A percentile compares a stretch with the other conserved stretches of the same genome.
These are phyloP conservation scores for Drosophila melanocephala DNA, from an alignment of 2,888 invertebrate genomes.

Conservation along the genomic window DNA sequence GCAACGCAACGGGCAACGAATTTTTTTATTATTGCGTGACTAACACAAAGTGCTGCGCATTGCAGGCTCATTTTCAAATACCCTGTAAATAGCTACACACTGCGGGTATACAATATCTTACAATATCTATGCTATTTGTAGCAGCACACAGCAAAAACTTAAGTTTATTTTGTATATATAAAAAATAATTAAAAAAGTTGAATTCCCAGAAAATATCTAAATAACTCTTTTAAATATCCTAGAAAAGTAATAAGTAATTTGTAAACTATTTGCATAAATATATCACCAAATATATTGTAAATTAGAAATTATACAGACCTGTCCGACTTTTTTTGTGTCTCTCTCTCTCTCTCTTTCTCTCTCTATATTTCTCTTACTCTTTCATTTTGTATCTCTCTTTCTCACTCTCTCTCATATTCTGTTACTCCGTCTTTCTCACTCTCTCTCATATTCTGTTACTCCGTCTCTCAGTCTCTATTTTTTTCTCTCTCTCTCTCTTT, in stretches of 20 bases:
- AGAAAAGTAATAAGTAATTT: too few relatives aligned
- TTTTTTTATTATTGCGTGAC: slow-evolving; percentile 68
- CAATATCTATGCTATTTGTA: not conserved
- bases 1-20: slow-evolving; percentile 29
- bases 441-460: not conserved
- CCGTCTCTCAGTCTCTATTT: not conserved
- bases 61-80: slow-evolving; percentile 49
- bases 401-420: not conserved
- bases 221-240: not conserved
- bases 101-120: not conserved
- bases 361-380: not conserved
- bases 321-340: rapidly evolving
- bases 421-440: not conserved
- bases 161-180: not conserved
- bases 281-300: not conserved
- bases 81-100: not conserved
- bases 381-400: not conserved
- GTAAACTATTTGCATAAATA: not conserved
- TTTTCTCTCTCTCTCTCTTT: not conserved
- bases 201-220: not conserved
- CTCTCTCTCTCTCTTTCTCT: not conserved
- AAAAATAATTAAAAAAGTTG: not conserved
- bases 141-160: not conserved
- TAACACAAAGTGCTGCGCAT: slow-evolving; percentile 49
- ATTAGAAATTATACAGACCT: too few relatives aligned